Evolutionary conservation across 2,888 invertebrate species (phyloP).

Genomic region (Volucella zonaria): DNA sequence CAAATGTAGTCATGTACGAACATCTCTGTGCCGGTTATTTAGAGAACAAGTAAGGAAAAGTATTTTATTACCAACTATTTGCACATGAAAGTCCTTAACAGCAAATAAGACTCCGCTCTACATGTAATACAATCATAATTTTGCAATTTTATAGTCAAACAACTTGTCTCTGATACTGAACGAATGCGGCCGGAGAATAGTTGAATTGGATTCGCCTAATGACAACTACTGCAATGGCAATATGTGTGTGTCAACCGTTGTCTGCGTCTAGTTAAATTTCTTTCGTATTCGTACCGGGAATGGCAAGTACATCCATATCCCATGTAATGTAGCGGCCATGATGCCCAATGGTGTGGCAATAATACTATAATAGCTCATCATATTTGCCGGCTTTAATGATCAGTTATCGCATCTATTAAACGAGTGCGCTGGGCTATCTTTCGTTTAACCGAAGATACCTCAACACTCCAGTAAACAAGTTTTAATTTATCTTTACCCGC

Average conservation of each 20-base stretch:
- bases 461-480: constrained; percentile 60
- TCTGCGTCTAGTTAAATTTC: constrained; percentile 43
- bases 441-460: constrained; percentile 43
- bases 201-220: constrained; percentile 52
- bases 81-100: constrained; percentile 8
- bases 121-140: constrained; percentile 63
- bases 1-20: not conserved
- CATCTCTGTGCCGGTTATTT: not conserved
- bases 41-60: constrained; percentile 1
- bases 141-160: constrained; percentile 64
- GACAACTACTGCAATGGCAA: constrained; percentile 47
- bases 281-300: constrained; percentile 31
- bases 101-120: constrained; percentile 20
- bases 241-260: constrained; percentile 46
- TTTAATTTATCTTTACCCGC: constrained; percentile 58
- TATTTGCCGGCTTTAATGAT: constrained; percentile 49
- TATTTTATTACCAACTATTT: constrained; percentile 13
- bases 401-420: constrained; percentile 59
- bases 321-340: constrained; percentile 70
- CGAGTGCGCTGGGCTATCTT: constrained; percentile 47
- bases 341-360: constrained; percentile 70
- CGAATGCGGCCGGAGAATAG: constrained; percentile 30
- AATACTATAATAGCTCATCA: constrained; percentile 73
- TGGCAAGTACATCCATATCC: constrained; percentile 66
- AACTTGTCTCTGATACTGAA: constrained; percentile 40